Conservation (phyloP, 2,888 invertebrate genomes). For the Cylindroiulus punctatus region DNA sequence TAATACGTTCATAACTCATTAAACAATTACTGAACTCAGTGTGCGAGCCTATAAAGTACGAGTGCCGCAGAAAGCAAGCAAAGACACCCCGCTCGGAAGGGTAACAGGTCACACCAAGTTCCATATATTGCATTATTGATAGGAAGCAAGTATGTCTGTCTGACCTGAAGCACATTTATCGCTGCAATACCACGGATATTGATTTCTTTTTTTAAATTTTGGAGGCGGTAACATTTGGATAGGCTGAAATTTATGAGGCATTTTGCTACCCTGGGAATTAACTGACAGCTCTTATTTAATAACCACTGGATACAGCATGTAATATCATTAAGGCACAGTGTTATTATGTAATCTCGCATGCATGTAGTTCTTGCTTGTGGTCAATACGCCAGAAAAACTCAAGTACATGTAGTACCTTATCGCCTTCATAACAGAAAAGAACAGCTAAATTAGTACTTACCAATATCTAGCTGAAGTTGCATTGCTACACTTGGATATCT, state of each 20-base stretch:
- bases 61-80: background rate
- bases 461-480: too few relatives aligned
- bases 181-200: background rate
- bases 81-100: background rate
- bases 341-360: too few relatives aligned
- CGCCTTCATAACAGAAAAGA: too few relatives aligned
- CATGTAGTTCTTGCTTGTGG: background rate
- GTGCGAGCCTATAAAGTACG: background rate
- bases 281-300: background rate
- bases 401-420: too few relatives aligned
- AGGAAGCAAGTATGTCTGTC: background rate
- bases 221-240: background rate
- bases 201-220: background rate
- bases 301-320: background rate
- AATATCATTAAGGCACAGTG: too few relatives aligned
- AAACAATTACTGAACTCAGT: background rate
- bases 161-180: slow-evolving; percentile 13
- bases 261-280: background rate
- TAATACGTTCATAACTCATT: background rate
- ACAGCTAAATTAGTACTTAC: too few relatives aligned
- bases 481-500: too few relatives aligned
- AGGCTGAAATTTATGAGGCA: background rate
- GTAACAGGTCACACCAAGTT: slow-evolving; percentile 11
- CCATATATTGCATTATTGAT: background rate
- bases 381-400: too few relatives aligned